Percentiles rank a stretch among this genome's conserved stretches.
Evolutionary conservation across 1,140 invertebrate genomes (phyloP).

Genomic region (Semibalanus balanoides): DNA sequence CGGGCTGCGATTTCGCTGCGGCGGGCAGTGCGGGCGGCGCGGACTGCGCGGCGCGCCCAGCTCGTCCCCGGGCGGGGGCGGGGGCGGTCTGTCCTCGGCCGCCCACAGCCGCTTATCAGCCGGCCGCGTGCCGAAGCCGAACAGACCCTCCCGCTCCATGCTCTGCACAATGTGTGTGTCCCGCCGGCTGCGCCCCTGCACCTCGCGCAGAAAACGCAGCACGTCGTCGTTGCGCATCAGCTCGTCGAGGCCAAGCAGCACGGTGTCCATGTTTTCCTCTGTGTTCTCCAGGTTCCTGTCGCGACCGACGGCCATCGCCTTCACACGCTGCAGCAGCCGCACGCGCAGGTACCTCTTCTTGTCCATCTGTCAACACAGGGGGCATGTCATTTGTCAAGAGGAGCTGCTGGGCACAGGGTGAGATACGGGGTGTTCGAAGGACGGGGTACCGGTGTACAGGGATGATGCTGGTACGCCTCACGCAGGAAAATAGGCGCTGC

Average conservation of each 20-base stretch:
- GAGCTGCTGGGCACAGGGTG: too few relatives aligned
- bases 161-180: not conserved
- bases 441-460: too few relatives aligned
- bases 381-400: too few relatives aligned
- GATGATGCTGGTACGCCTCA: too few relatives aligned
- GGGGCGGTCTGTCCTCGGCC: not conserved
- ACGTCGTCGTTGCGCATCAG: slow-evolving; percentile 1
- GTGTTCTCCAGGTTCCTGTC: not conserved
- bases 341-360: not conserved
- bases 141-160: slow-evolving; percentile 1
- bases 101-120: not conserved
- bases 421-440: too few relatives aligned
- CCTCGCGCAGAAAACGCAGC: slow-evolving; percentile 4
- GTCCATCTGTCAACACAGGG: too few relatives aligned
- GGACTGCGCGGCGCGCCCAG: not conserved
- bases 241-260: not conserved
- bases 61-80: not conserved
- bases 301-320: not conserved
- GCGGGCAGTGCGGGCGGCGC: not conserved
- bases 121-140: not conserved
- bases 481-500: too few relatives aligned
- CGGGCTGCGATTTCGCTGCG: not conserved
- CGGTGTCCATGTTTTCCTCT: slow-evolving; percentile 1
- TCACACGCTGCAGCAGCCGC: not conserved
- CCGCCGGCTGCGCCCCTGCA: not conserved